Percentiles rank a stretch among this genome's conserved stretches.
Conservation (phyloP, 2,113 vertebrate species). For the Phrynocephalus versicolor region DNA sequence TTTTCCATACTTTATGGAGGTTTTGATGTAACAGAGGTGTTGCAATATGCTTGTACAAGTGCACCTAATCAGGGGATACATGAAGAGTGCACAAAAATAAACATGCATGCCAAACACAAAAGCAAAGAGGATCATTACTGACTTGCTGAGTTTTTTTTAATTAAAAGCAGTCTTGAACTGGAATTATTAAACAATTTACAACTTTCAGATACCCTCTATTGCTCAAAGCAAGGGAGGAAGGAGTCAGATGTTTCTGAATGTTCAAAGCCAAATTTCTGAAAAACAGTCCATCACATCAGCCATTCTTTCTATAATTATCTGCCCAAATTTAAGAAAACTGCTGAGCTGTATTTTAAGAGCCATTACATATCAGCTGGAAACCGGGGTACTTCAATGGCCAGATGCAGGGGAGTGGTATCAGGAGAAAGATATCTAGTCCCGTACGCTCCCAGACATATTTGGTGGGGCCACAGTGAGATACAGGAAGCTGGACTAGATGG, state of each 20-base stretch:
- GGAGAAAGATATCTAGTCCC: too few relatives aligned
- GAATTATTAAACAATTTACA: neutral
- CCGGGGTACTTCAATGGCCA: too few relatives aligned
- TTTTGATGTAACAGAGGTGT: neutral
- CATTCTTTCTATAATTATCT: conserved; percentile 6
- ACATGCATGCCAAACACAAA: conserved; percentile 2
- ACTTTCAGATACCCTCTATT: neutral
- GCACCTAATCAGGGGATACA: neutral
- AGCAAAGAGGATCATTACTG: neutral
- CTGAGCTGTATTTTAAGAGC: neutral
- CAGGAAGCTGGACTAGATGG: too few relatives aligned
- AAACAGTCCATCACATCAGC: conserved; percentile 15
- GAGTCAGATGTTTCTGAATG: conserved; percentile 2
- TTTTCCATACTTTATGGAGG: neutral
- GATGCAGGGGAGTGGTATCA: too few relatives aligned
- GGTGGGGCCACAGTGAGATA: too few relatives aligned
- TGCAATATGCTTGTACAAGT: neutral
- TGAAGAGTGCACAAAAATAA: neutral
- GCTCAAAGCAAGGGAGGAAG: too few relatives aligned
- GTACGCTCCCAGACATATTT: too few relatives aligned
- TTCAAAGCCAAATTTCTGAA: conserved; percentile 24
- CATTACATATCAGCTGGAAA: neutral
- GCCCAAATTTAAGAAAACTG: neutral
- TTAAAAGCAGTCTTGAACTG: neutral
- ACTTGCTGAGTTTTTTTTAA: conserved; percentile 7